Conservation (phyloP, 2,888 invertebrate genomes). For the Meiosimyza platycephala region DNA sequence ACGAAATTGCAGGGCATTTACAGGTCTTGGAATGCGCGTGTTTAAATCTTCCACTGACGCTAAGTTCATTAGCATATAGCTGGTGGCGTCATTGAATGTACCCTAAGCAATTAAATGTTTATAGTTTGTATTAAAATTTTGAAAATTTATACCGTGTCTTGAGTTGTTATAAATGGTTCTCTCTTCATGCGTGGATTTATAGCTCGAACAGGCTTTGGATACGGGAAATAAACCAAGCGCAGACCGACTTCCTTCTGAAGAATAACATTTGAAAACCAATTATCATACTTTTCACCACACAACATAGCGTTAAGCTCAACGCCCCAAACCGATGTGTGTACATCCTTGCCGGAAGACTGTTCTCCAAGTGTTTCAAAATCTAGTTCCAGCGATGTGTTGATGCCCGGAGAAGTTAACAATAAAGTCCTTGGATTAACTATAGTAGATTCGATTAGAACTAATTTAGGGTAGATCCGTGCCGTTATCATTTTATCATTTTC, state of each 20-base stretch:
- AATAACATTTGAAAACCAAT: conserved; percentile 75
- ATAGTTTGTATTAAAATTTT: conserved; percentile 17
- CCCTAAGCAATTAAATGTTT: conserved; percentile 64
- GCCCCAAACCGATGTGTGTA: conserved; percentile 71
- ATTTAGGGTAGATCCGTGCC: conserved; percentile 60
- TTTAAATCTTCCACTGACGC: conserved; percentile 77
- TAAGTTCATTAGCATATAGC: conserved; percentile 76
- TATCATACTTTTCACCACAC: conserved; percentile 78
- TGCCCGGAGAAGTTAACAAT: conserved; percentile 70
- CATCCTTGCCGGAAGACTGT: conserved; percentile 48
- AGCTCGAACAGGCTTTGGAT: conserved; percentile 60
- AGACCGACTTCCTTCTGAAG: conserved; percentile 68
- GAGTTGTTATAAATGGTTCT: conserved; percentile 52
- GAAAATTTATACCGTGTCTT: conserved; percentile 53
- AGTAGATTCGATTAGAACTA: conserved; percentile 54
- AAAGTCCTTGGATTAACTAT: conserved; percentile 67
- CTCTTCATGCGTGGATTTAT: conserved; percentile 54
- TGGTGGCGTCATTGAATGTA: conserved; percentile 75
- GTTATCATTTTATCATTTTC: conserved; percentile 57
- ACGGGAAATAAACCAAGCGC: conserved; percentile 74
- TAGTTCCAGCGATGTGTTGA: conserved; percentile 68
- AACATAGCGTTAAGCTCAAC: conserved; percentile 73
- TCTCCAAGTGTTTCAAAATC: conserved; percentile 64
- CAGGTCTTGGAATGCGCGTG: conserved; percentile 68
- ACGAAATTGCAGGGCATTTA: conserved; percentile 73